Percentiles rank a stretch among this genome's conserved stretches.
phyloP scores from a whole-genome alignment of 2,888 invertebrate genomes.

The Hesperia comma region DNA sequence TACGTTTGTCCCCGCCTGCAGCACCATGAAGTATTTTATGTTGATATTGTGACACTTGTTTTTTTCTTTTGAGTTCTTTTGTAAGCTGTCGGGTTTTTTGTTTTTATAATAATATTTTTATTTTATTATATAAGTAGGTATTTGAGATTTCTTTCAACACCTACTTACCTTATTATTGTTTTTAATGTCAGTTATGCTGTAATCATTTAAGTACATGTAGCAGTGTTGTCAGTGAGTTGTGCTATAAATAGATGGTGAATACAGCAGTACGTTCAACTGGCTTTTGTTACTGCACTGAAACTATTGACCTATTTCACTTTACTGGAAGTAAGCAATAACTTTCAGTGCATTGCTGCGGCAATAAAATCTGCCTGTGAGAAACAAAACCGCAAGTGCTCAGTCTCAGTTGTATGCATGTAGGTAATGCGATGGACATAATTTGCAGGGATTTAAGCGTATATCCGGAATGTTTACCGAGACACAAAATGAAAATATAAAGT shows the following conservation, averaged over 20 bases:
- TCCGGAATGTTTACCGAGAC: background rate
- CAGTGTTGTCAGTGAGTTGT: constrained; percentile 42
- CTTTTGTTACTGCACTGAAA: constrained; percentile 82
- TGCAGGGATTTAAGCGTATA: background rate
- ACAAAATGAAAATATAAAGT: too few species aligned
- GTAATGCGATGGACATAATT: background rate
- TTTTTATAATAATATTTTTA: too few species aligned
- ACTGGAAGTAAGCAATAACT: constrained; percentile 83
- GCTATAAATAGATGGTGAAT: constrained; percentile 71
- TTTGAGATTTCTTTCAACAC: too few species aligned
- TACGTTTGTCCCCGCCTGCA: too few species aligned
- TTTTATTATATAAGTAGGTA: too few species aligned
- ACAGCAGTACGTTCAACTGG: constrained; percentile 72
- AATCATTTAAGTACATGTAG: background rate
- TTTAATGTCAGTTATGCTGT: background rate
- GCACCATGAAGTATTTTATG: too few species aligned
- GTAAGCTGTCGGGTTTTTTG: too few species aligned
- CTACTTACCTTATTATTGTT: too few species aligned
- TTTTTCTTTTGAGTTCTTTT: too few species aligned
- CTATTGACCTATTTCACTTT: constrained; percentile 83
- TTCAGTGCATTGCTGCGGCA: constrained; percentile 75
- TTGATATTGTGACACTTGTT: too few species aligned
- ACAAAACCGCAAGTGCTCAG: constrained; percentile 52
- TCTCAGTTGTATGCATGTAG: constrained; percentile 10
- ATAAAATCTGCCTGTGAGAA: constrained; percentile 72